A percentile compares a stretch with the other conserved stretches of the same genome.
Evolutionary conservation across 2,113 vertebrate species (phyloP).

Genomic region (Pipa parva): DNA sequence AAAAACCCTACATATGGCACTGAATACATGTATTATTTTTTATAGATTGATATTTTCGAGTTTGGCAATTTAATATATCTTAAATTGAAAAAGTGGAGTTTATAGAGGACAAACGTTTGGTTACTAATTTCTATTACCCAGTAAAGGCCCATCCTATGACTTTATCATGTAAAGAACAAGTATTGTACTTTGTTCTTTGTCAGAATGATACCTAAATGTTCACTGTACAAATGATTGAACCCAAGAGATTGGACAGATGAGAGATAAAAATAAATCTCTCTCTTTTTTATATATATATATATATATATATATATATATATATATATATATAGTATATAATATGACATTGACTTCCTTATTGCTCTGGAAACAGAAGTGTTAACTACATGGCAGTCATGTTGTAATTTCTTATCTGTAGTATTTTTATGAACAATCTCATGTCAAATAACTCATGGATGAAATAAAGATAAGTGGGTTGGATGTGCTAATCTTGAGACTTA

Average conservation of each 20-base stretch:
- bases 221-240: neutral
- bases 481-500: constrained; percentile 5
- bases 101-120: too few relatives aligned
- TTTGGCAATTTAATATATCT: too few relatives aligned
- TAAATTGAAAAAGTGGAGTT: too few relatives aligned
- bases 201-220: neutral
- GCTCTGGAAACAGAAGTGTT: constrained; percentile 16
- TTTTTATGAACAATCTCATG: constrained; percentile 32
- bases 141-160: neutral
- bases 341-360: constrained; percentile 18
- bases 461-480: constrained; percentile 4
- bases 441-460: constrained; percentile 24
- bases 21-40: too few relatives aligned
- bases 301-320: too few relatives aligned
- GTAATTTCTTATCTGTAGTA: constrained; percentile 3
- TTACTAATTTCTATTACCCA: neutral
- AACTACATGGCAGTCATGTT: neutral
- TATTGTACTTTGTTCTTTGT: constrained; percentile 8
- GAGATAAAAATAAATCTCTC: neutral
- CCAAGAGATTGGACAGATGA: neutral
- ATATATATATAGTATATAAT: neutral
- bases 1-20: too few relatives aligned
- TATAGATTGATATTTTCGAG: too few relatives aligned
- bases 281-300: too few relatives aligned
- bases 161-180: neutral